phyloP scores from a whole-genome alignment of 2,113 vertebrate species.

The Pycnonotus jocosus region DNA sequence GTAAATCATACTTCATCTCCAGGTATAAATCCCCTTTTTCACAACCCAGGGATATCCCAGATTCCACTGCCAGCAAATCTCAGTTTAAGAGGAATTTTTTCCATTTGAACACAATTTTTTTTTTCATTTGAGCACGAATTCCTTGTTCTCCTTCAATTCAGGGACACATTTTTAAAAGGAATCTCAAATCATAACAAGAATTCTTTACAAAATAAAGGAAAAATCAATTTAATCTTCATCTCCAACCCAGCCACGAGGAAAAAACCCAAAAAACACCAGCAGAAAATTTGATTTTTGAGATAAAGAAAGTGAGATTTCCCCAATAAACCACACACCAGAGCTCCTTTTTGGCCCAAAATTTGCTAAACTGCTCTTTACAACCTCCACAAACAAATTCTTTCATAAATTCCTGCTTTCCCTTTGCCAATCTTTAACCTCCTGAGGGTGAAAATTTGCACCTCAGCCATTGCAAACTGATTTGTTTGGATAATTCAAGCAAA shows the following conservation, averaged over 20 bases:
- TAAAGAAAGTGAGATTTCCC: not conserved
- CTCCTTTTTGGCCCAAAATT: not conserved
- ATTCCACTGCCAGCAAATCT: accelerated
- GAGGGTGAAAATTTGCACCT: not conserved
- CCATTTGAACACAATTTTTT: not conserved
- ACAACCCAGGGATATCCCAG: not conserved
- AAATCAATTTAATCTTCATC: not conserved
- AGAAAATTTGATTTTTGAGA: not conserved
- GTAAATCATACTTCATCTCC: not conserved
- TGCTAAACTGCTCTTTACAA: not conserved
- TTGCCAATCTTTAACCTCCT: not conserved
- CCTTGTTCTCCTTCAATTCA: not conserved
- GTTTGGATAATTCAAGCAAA: slow-evolving; percentile 13
- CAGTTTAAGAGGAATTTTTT: not conserved
- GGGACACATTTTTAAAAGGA: not conserved
- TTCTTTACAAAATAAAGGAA: not conserved
- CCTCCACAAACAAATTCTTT: not conserved
- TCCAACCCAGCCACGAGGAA: not conserved
- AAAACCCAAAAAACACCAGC: not conserved
- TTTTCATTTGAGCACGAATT: not conserved
- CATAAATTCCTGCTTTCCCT: not conserved
- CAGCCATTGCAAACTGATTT: not conserved
- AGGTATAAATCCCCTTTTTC: not conserved
- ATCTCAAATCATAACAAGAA: not conserved
- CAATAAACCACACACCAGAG: not conserved